Base-by-base conservation (phyloP, 2,888 invertebrate species). In the Drosophila maculinotata region DNA sequence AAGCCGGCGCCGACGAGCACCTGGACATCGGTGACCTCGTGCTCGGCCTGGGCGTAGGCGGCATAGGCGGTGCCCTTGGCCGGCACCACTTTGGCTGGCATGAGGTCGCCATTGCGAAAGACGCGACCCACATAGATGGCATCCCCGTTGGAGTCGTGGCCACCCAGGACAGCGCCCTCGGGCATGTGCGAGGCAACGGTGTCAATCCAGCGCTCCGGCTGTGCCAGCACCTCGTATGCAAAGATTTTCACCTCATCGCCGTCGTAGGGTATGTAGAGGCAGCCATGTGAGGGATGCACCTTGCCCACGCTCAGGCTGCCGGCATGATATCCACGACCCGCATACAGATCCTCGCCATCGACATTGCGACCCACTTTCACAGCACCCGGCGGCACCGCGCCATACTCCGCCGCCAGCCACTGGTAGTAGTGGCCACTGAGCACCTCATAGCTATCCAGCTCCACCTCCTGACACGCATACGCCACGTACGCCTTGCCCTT, bases 281-380 rank as follows among this genome's bases (percentile, higher is more conserved):
- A 91, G 15, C 92, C 91, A 54, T 93, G 92, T 7, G 92, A 92
- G 1, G 92, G 92, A 65, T 93, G 93, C 14, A 95, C 94, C 93
- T 95, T 95, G 88, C 95, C 95, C 62, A 95, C 92, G 9, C 95
- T 95, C 64, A 94, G 93, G 78, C 94, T 93, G 9, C 95, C 95
- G 70, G 94, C 93, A 71, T 94, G 93, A 30, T 93, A 92, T 51
- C 94, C 94, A 65, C 95, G 93, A 7, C 95, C 95, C 68, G 93
- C 93, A 92, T 93, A 95, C 31, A 95, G 92, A 28, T 93, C 92
- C 90, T 95, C 95, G 8, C 95, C 95, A 67, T 94, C 93, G 39
- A 92, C 90, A 0, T 94, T 94, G 65, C 92, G 91, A 14, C 95
- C 95, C 0, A 94, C 94, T 41, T 93, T 93, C 1, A 95, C 93